Percentiles rank a stretch among this genome's conserved stretches.
Conservation (phyloP, 1,140 invertebrate genomes). For the Macrostomum lignano region DNA sequence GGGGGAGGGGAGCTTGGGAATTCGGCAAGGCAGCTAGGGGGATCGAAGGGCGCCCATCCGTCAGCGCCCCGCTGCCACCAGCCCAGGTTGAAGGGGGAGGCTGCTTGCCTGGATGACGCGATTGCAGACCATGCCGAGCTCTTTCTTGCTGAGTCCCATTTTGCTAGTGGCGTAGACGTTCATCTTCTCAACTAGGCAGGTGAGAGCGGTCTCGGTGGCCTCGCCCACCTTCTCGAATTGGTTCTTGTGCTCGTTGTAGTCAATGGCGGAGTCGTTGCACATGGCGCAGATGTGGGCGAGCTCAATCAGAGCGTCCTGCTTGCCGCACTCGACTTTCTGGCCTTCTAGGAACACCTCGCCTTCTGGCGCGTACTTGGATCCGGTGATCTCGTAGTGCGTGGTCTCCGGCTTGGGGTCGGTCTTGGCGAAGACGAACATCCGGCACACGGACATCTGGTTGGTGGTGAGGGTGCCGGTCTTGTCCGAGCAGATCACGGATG, state of each 20-base stretch:
- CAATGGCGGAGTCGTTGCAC: conserved; percentile 98
- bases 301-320: conserved; percentile 73
- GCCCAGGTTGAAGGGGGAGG: no score
- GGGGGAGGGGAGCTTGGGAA: no score
- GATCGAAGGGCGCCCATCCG: no score
- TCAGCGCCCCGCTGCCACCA: no score
- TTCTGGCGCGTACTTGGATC: conserved; percentile 92
- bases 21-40: no score
- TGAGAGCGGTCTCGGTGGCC: conserved; percentile 90
- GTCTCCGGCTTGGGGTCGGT: conserved; percentile 57
- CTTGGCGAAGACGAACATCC: conserved; percentile 71
- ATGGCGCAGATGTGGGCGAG: conserved; percentile 77
- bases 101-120: not conserved
- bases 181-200: conserved; percentile 86
- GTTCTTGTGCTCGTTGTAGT: conserved; percentile 58
- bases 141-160: not conserved
- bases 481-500: conserved; percentile 97
- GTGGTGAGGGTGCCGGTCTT: conserved; percentile 90
- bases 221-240: conserved; percentile 64
- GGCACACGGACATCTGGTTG: conserved; percentile 97
- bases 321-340: conserved; percentile 42
- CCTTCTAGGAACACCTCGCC: conserved; percentile 44
- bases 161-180: conserved; percentile 31
- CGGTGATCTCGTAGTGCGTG: conserved; percentile 86
- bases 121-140: not conserved